phyloP scores from a whole-genome alignment of 92 coral and sea anemone genomes.

The Porites rus region DNA sequence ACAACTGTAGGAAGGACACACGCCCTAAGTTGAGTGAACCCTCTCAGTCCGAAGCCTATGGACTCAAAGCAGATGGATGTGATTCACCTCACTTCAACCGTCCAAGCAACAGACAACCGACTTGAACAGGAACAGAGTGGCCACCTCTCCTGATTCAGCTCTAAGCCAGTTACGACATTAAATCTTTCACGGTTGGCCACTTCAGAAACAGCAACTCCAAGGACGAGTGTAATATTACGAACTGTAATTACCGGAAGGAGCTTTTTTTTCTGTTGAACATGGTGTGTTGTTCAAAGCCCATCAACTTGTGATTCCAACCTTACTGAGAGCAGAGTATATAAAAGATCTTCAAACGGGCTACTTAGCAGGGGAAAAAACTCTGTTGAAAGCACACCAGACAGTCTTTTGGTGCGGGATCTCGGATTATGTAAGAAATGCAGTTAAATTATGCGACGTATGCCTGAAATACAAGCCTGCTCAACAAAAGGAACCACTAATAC shows the following conservation, averaged over 20 bases:
- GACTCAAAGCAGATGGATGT: slow-evolving; percentile 16
- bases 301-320: not conserved
- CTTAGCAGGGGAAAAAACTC: not conserved
- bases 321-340: not conserved
- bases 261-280: not conserved
- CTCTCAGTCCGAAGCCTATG: slow-evolving; percentile 21
- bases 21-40: not conserved
- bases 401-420: slow-evolving; percentile 17
- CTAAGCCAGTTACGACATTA: not conserved
- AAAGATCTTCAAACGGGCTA: slow-evolving; percentile 8
- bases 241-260: not conserved
- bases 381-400: not conserved
- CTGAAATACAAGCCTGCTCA: not conserved
- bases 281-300: not conserved
- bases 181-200: slow-evolving; percentile 16
- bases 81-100: not conserved
- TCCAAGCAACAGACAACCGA: not conserved
- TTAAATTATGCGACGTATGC: not conserved
- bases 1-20: slow-evolving; percentile 23
- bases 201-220: not conserved
- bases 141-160: not conserved
- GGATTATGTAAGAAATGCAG: not conserved
- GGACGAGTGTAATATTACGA: not conserved
- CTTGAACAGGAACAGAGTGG: not conserved
- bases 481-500: not conserved